Conservation (phyloP, 2,888 invertebrate species). For the Nomada goodeniana region DNA sequence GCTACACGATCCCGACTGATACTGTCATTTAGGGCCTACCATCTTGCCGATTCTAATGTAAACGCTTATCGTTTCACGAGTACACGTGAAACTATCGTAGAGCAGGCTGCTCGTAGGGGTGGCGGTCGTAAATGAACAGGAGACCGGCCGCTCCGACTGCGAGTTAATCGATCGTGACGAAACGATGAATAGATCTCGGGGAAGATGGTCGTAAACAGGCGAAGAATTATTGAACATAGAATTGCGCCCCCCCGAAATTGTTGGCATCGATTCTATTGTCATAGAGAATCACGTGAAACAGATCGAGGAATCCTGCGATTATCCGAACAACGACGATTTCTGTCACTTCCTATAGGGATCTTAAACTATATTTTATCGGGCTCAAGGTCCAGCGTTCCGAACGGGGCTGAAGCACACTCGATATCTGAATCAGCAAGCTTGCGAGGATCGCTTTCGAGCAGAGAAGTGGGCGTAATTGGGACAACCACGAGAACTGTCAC, state of each 20-base stretch:
- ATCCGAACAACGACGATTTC: background rate
- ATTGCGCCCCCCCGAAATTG: no score
- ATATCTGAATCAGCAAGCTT: background rate
- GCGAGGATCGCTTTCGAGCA: background rate
- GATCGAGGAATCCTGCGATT: background rate
- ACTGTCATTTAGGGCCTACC: constrained; percentile 11
- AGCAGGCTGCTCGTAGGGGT: background rate
- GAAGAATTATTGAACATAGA: background rate
- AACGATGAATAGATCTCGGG: background rate
- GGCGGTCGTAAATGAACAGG: constrained; percentile 8
- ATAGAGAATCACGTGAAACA: background rate
- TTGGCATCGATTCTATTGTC: no score
- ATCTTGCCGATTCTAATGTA: constrained; percentile 11
- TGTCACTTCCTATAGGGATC: background rate
- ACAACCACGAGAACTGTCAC: background rate
- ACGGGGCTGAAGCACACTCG: background rate
- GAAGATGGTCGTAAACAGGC: background rate
- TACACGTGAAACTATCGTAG: background rate
- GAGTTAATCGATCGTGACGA: background rate
- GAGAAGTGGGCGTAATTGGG: background rate
- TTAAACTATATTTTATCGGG: background rate
- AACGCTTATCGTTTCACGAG: background rate
- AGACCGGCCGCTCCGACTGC: background rate
- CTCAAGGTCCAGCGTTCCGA: background rate
- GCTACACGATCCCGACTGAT: constrained; percentile 4